phyloP scores from a whole-genome alignment of 2,113 vertebrate genomes.

The Calypte anna region DNA sequence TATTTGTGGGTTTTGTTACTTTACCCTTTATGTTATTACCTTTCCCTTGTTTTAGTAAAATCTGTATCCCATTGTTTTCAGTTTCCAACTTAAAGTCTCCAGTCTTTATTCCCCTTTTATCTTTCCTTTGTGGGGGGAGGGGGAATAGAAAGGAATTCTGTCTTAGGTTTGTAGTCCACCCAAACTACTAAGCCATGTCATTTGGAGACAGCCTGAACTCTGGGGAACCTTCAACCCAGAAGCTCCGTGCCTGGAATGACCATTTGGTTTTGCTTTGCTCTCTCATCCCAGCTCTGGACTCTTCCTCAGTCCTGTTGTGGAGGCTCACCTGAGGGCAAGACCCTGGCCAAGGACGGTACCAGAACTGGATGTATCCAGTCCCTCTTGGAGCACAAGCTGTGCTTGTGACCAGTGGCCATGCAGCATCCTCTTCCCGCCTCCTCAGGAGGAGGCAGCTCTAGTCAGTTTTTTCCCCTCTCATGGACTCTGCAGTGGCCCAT shows the following conservation, averaged over 20 bases:
- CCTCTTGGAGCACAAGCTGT: neutral
- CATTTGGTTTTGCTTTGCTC: neutral
- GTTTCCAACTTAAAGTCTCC: too few relatives aligned
- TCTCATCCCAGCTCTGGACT: neutral
- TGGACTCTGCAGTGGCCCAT: neutral
- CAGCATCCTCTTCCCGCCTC: neutral
- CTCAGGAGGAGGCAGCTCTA: neutral
- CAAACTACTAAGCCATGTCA: too few relatives aligned
- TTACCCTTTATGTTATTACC: too few relatives aligned
- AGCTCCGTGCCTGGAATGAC: neutral
- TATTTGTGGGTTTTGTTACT: too few relatives aligned
- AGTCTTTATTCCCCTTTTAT: too few relatives aligned
- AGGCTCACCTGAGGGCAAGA: neutral
- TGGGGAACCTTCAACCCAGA: neutral
- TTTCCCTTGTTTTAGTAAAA: too few relatives aligned
- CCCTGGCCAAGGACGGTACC: neutral
- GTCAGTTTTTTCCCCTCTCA: neutral
- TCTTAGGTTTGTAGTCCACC: too few relatives aligned
- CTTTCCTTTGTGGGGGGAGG: too few relatives aligned
- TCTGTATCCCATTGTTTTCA: too few relatives aligned
- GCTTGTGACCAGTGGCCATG: neutral
- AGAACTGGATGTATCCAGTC: neutral
- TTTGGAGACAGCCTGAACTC: neutral
- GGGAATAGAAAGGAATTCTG: too few relatives aligned
- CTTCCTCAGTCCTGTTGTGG: neutral